Percentiles rank a stretch among this genome's conserved stretches.
phyloP scores from a whole-genome alignment of 2,888 invertebrate genomes.

The Lasioglossum oenotherae region DNA sequence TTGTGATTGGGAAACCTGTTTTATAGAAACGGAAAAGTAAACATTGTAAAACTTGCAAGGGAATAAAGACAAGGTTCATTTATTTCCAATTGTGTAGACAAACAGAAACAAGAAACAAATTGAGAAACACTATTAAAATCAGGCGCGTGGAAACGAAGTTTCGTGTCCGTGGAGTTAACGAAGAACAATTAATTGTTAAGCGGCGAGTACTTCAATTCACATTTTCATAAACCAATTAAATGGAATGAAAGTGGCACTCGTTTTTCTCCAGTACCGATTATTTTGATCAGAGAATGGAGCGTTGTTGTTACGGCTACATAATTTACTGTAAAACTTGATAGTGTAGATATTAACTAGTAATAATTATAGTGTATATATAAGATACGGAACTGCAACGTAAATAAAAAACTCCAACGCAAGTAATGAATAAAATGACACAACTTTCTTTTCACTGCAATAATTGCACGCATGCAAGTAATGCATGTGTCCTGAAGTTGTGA shows the following conservation, averaged over 20 bases:
- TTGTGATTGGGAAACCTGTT: neutral
- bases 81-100: neutral
- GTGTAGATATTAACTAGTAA: neutral
- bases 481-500: neutral
- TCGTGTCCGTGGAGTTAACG: neutral
- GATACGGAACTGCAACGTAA: neutral
- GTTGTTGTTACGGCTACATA: neutral
- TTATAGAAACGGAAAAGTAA: neutral
- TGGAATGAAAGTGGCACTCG: neutral
- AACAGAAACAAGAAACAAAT: neutral
- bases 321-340: neutral
- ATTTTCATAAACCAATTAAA: neutral
- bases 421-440: neutral
- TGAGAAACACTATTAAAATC: neutral
- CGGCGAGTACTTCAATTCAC: neutral
- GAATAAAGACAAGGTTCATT: neutral
- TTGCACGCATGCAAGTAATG: neutral
- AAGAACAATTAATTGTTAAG: neutral
- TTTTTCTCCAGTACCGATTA: neutral
- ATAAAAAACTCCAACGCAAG: neutral
- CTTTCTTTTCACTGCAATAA: neutral
- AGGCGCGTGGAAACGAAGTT: neutral
- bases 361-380: neutral
- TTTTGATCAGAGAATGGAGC: neutral
- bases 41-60: neutral